phyloP scores from a whole-genome alignment of 2,888 invertebrate species.

The Meliscaeva auricollis region DNA sequence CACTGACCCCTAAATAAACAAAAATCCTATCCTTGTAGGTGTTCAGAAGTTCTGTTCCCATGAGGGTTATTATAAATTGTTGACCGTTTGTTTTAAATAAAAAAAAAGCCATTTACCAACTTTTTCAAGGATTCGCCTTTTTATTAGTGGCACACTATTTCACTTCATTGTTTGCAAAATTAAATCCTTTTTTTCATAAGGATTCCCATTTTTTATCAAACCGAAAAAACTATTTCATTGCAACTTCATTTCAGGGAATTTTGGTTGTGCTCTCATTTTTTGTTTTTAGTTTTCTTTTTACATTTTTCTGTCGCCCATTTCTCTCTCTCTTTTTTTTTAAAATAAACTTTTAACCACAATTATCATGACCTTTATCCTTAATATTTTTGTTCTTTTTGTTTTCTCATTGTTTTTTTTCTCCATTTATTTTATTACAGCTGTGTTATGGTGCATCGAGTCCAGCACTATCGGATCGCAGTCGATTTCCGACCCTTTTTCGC shows the following conservation, averaged over 20 bases:
- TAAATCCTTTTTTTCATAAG: slow-evolving; percentile 1
- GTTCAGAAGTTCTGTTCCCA: no score
- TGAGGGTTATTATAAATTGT: no score
- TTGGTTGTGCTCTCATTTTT: neutral
- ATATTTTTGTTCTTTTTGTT: neutral
- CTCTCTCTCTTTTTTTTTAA: neutral
- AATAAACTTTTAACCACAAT: slow-evolving; percentile 18
- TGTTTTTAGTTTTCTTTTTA: neutral
- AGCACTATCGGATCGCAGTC: slow-evolving; percentile 97
- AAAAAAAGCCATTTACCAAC: no score
- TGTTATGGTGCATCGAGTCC: slow-evolving; percentile 99
- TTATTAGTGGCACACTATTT: no score
- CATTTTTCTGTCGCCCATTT: neutral
- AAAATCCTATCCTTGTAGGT: no score
- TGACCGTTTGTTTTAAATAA: no score
- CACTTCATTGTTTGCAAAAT: no score
- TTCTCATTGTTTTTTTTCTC: neutral
- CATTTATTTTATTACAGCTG: slow-evolving; percentile 87
- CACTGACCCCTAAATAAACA: no score
- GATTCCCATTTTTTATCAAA: no score
- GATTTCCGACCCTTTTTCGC: slow-evolving; percentile 98
- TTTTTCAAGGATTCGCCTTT: no score
- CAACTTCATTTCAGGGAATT: neutral
- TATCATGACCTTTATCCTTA: slow-evolving; percentile 25
- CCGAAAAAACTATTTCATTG: neutral